phyloP scores from a whole-genome alignment of 2,113 vertebrate species.

The Ageneiosus marmoratus region DNA sequence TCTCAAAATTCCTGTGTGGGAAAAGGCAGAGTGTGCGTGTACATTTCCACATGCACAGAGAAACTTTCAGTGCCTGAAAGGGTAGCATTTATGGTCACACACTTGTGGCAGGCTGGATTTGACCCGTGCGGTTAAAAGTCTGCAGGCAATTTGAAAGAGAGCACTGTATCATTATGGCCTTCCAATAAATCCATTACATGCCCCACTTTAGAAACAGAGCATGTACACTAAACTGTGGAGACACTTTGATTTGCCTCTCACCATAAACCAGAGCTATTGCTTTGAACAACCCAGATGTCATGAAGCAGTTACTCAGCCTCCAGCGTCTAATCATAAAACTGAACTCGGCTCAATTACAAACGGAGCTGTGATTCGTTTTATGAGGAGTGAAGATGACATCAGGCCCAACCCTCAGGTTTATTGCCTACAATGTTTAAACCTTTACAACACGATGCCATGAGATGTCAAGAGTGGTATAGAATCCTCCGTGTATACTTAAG shows the following conservation, averaged over 20 bases:
- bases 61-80: conserved; percentile 25
- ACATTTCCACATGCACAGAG: conserved; percentile 24
- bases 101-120: conserved; percentile 37
- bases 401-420: conserved; percentile 23
- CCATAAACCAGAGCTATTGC: conserved; percentile 44
- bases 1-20: conserved; percentile 29
- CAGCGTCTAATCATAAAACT: conserved; percentile 41
- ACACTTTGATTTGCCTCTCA: conserved; percentile 41
- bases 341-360: conserved; percentile 31
- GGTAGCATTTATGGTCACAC: conserved; percentile 38
- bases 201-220: conserved; percentile 44
- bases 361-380: conserved; percentile 17
- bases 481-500: neutral
- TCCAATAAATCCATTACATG: conserved; percentile 49
- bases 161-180: conserved; percentile 46
- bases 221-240: conserved; percentile 41
- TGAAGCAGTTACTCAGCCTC: conserved; percentile 40
- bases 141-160: conserved; percentile 42
- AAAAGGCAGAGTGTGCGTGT: conserved; percentile 17
- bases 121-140: conserved; percentile 41
- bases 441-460: conserved; percentile 10
- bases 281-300: conserved; percentile 40
- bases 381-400: conserved; percentile 30
- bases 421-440: conserved; percentile 13
- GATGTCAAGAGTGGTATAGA: neutral